Conservation (phyloP, 1,140 invertebrate genomes). For the Agraylea sexmaculata region DNA sequence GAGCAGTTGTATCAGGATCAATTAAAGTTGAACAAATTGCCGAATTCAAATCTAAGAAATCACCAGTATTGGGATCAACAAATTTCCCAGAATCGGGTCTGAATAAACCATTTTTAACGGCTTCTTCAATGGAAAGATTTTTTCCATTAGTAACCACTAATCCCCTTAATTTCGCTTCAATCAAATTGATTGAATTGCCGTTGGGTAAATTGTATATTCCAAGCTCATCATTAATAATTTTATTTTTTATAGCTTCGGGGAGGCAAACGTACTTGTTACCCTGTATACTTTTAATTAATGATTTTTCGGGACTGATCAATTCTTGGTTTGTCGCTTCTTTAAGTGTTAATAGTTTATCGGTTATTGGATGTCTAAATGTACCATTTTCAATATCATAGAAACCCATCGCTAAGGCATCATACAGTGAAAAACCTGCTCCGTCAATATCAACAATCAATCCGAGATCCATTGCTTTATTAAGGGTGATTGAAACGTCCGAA, state of each 20-base stretch:
- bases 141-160: slow-evolving; percentile 62
- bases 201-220: slow-evolving; percentile 57
- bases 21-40: slow-evolving; percentile 62
- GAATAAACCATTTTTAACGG: slow-evolving; percentile 64
- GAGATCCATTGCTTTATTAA: slow-evolving; percentile 59
- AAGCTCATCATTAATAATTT: slow-evolving; percentile 59
- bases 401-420: slow-evolving; percentile 72
- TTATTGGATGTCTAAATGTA: slow-evolving; percentile 71
- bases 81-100: slow-evolving; percentile 67
- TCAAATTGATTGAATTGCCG: slow-evolving; percentile 49
- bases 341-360: slow-evolving; percentile 63
- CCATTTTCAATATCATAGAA: slow-evolving; percentile 62
- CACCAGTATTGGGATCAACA: slow-evolving; percentile 58
- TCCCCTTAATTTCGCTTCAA: slow-evolving; percentile 58
- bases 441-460: slow-evolving; percentile 79
- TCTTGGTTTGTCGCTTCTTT: slow-evolving; percentile 66
- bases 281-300: slow-evolving; percentile 63
- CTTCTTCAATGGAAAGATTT: slow-evolving; percentile 63
- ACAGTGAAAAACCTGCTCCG: slow-evolving; percentile 64
- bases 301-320: slow-evolving; percentile 68
- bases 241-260: slow-evolving; percentile 58
- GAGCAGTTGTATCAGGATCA: slow-evolving; percentile 60
- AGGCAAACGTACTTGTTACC: slow-evolving; percentile 60
- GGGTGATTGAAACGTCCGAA: slow-evolving; percentile 49
- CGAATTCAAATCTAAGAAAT: slow-evolving; percentile 55